Base-by-base conservation (phyloP, 1,140 invertebrate genomes). In the Papilio helenus region DNA sequence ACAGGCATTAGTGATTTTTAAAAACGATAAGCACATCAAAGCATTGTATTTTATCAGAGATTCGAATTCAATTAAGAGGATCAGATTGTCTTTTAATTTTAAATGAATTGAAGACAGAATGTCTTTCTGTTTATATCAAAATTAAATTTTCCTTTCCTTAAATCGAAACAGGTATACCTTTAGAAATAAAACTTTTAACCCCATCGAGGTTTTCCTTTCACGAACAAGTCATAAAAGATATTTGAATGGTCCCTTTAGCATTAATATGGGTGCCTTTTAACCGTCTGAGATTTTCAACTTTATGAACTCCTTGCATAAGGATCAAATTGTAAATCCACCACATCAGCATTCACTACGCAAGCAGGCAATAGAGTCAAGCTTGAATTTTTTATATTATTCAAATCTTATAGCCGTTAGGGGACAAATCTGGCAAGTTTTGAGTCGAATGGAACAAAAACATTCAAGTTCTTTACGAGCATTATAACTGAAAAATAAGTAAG, bases 191-290 rank as follows among this genome's bases (percentile, higher is more conserved):
- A 72, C 34, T 74, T 74, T 74, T 74, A 74, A 74, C 42, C 42
- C 42, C 20, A 74, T 26, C 42, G 8, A 74, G 42, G 72, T 74
- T 74, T 74, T 74, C 72, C 44, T 74, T 46, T 49, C 72, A 74
- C 72, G 72, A 74, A 74, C 23, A 74, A 74, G 72, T 49, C 44
- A 74, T 74, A 74, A 74, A 74, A 49, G 42, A 74, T 74, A 74
- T 74, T 74, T 74, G 42, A 73, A 73, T 73, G n/a, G 72, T 73
- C 44, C 42, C 72, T 73, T 73, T 73, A 23, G 42, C 72, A 73
- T 73, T 73, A 73, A 73, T 73, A 73, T 44, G 42, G n/a, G 20
- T 8, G 16, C 14, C 39, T 16, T 44, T 46, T 73, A 29, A 39
- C 8, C 42, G 4, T 73, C 20, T 26, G 44, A 73, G 72, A 44